Base-by-base conservation (phyloP, 2,113 vertebrate species). In the crab-eating macaque (Macaca fascicularis) region DNA sequence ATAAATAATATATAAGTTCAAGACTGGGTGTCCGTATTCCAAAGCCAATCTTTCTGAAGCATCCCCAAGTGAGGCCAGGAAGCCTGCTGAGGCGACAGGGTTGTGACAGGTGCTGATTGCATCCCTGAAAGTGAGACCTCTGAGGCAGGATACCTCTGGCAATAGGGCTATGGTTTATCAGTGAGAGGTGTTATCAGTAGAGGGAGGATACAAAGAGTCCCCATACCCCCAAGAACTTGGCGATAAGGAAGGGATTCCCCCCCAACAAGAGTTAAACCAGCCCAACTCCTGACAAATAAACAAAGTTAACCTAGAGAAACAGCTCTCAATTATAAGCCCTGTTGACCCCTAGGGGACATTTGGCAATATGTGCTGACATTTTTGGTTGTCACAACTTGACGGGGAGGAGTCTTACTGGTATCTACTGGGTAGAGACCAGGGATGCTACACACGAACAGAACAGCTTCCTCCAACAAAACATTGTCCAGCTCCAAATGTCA, bases 1-100 rank as follows among this genome's bases (percentile, higher is more conserved):
- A 96, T 20, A 45, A 72, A 23, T 81, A 27, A 27, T 25, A 8
- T 30, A n/a, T 50, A 94, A 93, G 91, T 86, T 76, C 82, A 89
- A 89, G 83, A 45, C 14, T 2, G 40, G 52, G 22, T 19, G 0
- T 45, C 78, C 27, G 3, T 48, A 30, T 32, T 67, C 84, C 80
- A 96, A 70, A 95, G 64, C 5, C 1, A 38, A 35, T 82, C 75
- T 90, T 27, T 40, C 38, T 45, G 48, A 23, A 61, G 13, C 13
- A 19, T 64, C 57, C 45, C 74, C 43, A 61, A 55, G 32, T 50
- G 70, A 32, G 40, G 40, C 30, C 43, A 22, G 19, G 30, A 35
- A 45, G 90, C 45, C 50, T 88, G 70, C 52, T 38, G 81, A 74
- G 11, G 38, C 17, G 59, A 84, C 0, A 2, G 45, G 57, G n/a